Evolutionary conservation across 1,140 invertebrate species (phyloP).

Genomic region (Bombus superbus): DNA sequence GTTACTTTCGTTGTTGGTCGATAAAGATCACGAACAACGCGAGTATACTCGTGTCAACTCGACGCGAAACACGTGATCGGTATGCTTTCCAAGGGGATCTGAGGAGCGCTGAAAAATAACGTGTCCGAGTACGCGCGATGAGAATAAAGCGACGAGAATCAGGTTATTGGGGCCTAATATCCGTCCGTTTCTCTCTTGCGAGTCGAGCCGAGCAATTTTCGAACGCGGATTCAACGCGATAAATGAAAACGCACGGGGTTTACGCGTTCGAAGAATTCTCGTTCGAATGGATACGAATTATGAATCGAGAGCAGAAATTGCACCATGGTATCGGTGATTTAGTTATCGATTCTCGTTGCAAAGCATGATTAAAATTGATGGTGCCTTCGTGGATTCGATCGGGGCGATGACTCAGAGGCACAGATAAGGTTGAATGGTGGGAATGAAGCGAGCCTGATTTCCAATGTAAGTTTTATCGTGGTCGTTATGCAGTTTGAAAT

Average conservation of each 20-base stretch:
- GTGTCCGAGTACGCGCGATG: conserved; percentile 32
- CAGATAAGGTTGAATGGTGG: background rate
- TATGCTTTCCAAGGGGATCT: conserved; percentile 1
- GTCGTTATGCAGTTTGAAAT: background rate
- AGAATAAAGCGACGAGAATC: conserved; percentile 60
- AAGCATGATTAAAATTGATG: conserved; percentile 1
- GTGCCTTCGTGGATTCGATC: background rate
- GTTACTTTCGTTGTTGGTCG: background rate
- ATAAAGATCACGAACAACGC: background rate
- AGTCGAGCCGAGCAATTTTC: background rate
- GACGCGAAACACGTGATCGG: conserved; percentile 2
- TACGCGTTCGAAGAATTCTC: background rate
- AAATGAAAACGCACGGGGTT: background rate
- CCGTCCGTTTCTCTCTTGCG: conserved; percentile 52
- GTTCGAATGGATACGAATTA: background rate
- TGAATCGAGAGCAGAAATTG: background rate
- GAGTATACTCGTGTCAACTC: background rate
- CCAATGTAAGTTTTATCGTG: background rate
- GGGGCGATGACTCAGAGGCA: background rate
- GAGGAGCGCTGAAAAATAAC: conserved; percentile 28
- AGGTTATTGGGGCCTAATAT: conserved; percentile 62
- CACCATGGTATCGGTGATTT: background rate
- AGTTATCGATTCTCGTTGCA: background rate
- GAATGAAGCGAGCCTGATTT: background rate
- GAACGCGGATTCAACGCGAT: too few relatives aligned